Evolutionary conservation across 1,140 invertebrate genomes (phyloP).

Genomic region (Helicoverpa armigera): DNA sequence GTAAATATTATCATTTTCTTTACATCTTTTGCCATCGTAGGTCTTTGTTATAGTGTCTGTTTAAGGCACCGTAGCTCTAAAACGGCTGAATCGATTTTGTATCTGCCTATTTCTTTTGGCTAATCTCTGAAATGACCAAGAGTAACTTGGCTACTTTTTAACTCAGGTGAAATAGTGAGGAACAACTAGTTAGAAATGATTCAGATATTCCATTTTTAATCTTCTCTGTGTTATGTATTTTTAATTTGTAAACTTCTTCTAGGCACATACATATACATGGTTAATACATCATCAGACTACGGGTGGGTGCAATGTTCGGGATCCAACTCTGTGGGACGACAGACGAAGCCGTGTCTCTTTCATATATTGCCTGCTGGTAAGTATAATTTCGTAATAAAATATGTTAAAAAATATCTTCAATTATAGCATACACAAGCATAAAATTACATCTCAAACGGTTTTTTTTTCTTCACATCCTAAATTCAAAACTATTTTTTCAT

Average conservation of each 20-base stretch:
- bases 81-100: too few species aligned
- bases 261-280: slow-evolving; percentile 77
- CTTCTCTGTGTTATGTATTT: neutral
- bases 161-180: too few species aligned
- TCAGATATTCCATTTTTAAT: too few species aligned
- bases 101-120: too few species aligned
- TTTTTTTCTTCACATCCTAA: neutral
- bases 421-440: neutral
- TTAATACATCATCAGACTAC: slow-evolving; percentile 89
- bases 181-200: too few species aligned
- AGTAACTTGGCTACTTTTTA: too few species aligned
- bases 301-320: slow-evolving; percentile 93
- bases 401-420: neutral
- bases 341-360: slow-evolving; percentile 92
- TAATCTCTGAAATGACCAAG: too few species aligned
- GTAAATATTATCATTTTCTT: slow-evolving; percentile 55
- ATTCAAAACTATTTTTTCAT: neutral
- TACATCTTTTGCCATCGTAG: neutral
- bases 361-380: slow-evolving; percentile 93
- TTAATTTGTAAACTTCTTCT: slow-evolving; percentile 3
- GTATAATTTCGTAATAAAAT: slow-evolving; percentile 52
- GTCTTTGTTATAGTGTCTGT: too few species aligned
- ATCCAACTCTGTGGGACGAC: slow-evolving; percentile 91
- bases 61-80: too few species aligned
- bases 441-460: too few species aligned